Base-by-base conservation (phyloP, 2,888 invertebrate species). In the Criorhina ranunculi region DNA sequence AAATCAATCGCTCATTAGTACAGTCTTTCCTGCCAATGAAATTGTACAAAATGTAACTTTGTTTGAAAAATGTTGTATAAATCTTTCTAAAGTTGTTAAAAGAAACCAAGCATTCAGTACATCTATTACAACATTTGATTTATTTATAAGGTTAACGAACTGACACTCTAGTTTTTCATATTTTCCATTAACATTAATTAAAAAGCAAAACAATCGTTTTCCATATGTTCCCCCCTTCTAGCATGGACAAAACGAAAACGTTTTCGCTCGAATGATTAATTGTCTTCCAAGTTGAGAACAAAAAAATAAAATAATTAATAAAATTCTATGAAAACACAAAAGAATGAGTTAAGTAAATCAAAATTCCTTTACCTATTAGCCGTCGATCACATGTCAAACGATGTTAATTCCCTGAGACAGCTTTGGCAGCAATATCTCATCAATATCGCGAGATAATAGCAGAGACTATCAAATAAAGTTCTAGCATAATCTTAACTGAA, bases 341-440 rank as follows among this genome's bases (percentile, higher is more conserved):
- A 24, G 57, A 29, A 51, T n/a, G n/a, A 17, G 19, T 42, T 59
- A 62, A 72, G 42, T 42, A 42, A 60, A 72, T 51, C 51, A 29
- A 64, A 42, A 53, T 55, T 62, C 53, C 19, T 44, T 33, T 17
- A 40, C 31, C 59, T 19, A 76, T 76, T 67, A 67, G 66, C 66
- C 33, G 76, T 67, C 66, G 9, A 76, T 66, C 66, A 76, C 57
- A 49, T 76, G 66, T 59, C 66, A 57, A 57, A 59, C 15, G 51
- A 51, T 67, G 49, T 76, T 67, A 67, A 59, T 76, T 59, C 67
- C 40, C 35, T 49, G 40, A 60, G 59, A 15, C 64, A 31, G 53
- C 29, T 35, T 0, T 42, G 7, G 35, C 12, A 46, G 35, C 44
- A 31, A 42, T 55, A 40, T 51, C 60, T 60, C 72, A 69, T 44